phyloP scores from a whole-genome alignment of 2,888 invertebrate species.

The Neria commutata region DNA sequence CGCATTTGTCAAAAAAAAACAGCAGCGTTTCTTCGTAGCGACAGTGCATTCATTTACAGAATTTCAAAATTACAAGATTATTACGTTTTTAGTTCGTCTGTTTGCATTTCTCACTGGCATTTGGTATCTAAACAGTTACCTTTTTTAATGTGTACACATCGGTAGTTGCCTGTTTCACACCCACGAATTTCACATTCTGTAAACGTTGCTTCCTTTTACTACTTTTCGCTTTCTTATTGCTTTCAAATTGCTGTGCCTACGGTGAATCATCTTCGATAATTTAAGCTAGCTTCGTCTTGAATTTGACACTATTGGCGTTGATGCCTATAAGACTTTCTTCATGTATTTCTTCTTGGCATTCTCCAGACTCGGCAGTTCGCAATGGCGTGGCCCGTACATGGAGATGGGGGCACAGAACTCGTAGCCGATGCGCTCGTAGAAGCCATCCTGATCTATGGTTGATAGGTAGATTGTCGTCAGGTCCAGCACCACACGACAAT shows the following conservation, averaged over 20 bases:
- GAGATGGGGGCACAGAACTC: conserved; percentile 71
- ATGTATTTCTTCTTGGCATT: conserved; percentile 61
- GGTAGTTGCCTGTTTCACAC: too few relatives aligned
- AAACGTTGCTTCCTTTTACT: conserved; percentile 9
- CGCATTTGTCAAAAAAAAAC: not conserved
- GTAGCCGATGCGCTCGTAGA: conserved; percentile 78
- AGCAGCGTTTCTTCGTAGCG: conserved; percentile 6
- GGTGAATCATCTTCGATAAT: conserved; percentile 13
- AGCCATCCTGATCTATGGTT: conserved; percentile 76
- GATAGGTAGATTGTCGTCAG: conserved; percentile 72
- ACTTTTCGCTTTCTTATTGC: too few relatives aligned
- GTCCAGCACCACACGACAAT: conserved; percentile 69
- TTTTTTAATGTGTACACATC: not conserved
- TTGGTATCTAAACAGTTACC: not conserved
- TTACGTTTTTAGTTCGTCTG: not conserved
- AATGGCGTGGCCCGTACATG: conserved; percentile 68
- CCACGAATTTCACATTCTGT: conserved; percentile 9
- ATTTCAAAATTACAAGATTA: too few relatives aligned
- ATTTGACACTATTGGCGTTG: conserved; percentile 36
- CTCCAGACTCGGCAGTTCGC: conserved; percentile 58
- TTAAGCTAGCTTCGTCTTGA: conserved; percentile 24
- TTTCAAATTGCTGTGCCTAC: conserved; percentile 15
- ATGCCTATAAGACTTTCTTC: conserved; percentile 60
- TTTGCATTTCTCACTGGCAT: not conserved
- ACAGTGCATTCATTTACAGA: not conserved